A percentile compares a stretch with the other conserved stretches of the same genome.
Evolutionary conservation across 2,888 invertebrate genomes (phyloP).

Genomic region (Parelbella ahira): DNA sequence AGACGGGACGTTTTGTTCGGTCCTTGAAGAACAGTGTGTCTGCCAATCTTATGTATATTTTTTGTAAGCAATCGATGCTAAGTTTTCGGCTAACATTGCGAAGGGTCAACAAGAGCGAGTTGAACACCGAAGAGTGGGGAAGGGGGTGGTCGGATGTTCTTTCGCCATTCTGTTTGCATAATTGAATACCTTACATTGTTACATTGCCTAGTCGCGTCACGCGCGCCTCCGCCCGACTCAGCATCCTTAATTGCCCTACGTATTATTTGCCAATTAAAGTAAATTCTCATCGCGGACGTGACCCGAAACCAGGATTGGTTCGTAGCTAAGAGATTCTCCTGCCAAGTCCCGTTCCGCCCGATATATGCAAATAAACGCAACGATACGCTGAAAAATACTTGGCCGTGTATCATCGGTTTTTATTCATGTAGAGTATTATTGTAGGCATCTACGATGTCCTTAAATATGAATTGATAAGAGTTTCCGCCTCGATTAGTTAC

Average conservation of each 20-base stretch:
- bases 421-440: too few species aligned
- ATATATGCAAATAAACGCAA: conserved; percentile 51
- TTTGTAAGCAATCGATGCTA: conserved; percentile 3
- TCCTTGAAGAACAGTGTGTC: background rate
- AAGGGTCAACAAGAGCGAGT: conserved; percentile 46
- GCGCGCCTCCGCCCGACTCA: conserved; percentile 75
- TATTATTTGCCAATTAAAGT: conserved; percentile 82
- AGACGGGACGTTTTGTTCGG: too few species aligned
- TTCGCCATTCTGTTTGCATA: conserved; percentile 73
- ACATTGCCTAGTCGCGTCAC: conserved; percentile 71
- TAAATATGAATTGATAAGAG: too few species aligned
- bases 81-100: conserved; percentile 17
- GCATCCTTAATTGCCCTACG: conserved; percentile 80
- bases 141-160: conserved; percentile 52
- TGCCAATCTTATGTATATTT: background rate
- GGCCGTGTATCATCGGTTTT: too few species aligned
- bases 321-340: conserved; percentile 49
- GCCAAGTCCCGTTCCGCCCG: conserved; percentile 42
- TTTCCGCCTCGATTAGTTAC: too few species aligned
- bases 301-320: conserved; percentile 71
- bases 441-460: too few species aligned
- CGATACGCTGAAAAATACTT: conserved; percentile 19
- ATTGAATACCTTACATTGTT: conserved; percentile 77
- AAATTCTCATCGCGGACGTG: conserved; percentile 78
- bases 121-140: too few species aligned